A percentile compares a stretch with the other conserved stretches of the same genome.
These are phyloP conservation scores for Delia radicum DNA, from an alignment of 1,140 invertebrate species.

Conservation along the genomic window DNA sequence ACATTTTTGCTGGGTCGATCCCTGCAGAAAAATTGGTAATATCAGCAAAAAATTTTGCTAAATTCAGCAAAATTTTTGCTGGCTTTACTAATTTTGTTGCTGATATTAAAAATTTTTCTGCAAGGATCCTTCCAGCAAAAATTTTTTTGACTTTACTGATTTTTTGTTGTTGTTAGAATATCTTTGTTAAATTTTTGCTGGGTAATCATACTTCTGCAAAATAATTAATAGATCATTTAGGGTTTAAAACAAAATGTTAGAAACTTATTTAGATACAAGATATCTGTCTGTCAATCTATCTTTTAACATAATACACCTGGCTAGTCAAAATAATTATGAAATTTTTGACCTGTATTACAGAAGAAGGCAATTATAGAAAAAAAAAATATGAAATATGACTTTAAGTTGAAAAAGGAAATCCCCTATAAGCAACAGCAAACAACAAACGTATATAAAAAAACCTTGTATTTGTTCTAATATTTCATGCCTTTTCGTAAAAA, in stretches of 20 bases:
- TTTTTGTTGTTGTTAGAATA: too few relatives aligned
- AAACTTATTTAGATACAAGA: too few relatives aligned
- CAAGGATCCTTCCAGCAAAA: too few relatives aligned
- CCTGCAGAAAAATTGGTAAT: too few relatives aligned
- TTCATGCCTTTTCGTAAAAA: neutral
- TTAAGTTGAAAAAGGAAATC: neutral
- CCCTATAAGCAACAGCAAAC: neutral
- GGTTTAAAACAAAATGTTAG: too few relatives aligned
- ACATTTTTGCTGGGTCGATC: too few relatives aligned
- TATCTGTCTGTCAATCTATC: neutral
- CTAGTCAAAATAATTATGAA: neutral
- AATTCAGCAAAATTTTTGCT: too few relatives aligned
- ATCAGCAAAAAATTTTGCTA: too few relatives aligned
- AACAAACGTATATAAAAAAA: neutral
- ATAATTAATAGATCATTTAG: too few relatives aligned
- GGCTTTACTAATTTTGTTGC: neutral
- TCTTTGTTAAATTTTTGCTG: too few relatives aligned
- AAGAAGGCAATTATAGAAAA: neutral
- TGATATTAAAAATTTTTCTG: too few relatives aligned
- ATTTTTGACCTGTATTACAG: neutral
- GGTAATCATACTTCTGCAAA: neutral
- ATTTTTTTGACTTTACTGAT: too few relatives aligned
- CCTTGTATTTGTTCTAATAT: neutral
- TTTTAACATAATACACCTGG: neutral
- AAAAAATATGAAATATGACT: neutral